These are phyloP conservation scores for Lepidurus couesii DNA, from an alignment of 1,140 invertebrate species.

Conservation along the genomic window DNA sequence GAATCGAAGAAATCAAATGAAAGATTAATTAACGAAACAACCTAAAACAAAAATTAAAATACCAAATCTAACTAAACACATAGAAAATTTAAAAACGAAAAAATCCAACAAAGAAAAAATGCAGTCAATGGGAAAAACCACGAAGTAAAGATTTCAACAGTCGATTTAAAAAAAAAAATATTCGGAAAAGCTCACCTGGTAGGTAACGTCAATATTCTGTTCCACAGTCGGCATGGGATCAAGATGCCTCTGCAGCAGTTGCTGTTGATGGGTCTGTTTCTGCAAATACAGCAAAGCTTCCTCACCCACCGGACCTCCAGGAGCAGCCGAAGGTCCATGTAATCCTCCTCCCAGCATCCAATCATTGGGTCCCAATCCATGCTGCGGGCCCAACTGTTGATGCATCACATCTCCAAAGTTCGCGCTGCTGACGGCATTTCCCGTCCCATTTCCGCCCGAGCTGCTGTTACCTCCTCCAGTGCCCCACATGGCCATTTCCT, in stretches of 20 bases:
- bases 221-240: slow-evolving; percentile 26
- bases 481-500: slow-evolving; percentile 28
- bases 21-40: slow-evolving; percentile 4
- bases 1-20: neutral
- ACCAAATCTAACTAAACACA: too few relatives aligned
- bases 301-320: slow-evolving; percentile 22
- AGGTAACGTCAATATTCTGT: slow-evolving; percentile 24
- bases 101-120: neutral
- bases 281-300: slow-evolving; percentile 27
- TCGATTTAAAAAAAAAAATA: neutral
- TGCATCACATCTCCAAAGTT: slow-evolving; percentile 21
- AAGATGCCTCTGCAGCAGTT: slow-evolving; percentile 29
- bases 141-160: neutral
- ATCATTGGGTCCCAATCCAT: slow-evolving; percentile 23
- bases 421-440: neutral
- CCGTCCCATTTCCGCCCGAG: neutral
- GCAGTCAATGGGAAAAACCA: neutral
- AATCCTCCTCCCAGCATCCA: slow-evolving; percentile 30
- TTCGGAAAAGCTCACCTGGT: slow-evolving; percentile 18
- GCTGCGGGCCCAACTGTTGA: neutral
- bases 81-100: neutral
- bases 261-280: slow-evolving; percentile 29
- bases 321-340: slow-evolving; percentile 25
- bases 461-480: neutral
- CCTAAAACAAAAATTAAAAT: neutral